Base-by-base conservation (phyloP, 2,797 vertebrate species). In the Cuniculus paca region DNA sequence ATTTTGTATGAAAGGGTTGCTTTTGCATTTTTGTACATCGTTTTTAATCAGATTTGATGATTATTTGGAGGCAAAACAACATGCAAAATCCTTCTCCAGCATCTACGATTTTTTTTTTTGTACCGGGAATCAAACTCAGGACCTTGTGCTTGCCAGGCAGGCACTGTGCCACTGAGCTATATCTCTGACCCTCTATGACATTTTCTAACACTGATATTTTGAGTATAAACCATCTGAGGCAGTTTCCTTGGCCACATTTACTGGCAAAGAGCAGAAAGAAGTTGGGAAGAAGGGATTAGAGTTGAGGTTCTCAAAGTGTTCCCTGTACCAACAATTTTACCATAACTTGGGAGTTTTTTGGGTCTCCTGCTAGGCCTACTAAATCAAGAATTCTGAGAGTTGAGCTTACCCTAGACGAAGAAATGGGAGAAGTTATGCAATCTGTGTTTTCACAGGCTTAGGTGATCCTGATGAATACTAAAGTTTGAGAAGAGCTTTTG, bases 401-500 rank as follows among this genome's bases (percentile, higher is more conserved):
- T 34, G 68, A 28, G n/a, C 36, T 95, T 58, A 61, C 50, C 13
- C 26, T 52, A 39, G 68, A 54, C 16, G 96, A 92, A 96, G 83
- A 87, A 54, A 77, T 34, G 31, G 88, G 22, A 60, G 70, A 79
- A 81, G 24, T 24, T 75, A 68, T 6, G 11, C 1, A 50, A 42
- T 34, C 50, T 10, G 7, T 22, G 31, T 45, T 75, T 79, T 42
- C 24, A 83, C 17, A 72, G 36, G 65, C 24, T 82, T 86, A 72
- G 65, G 31, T 70, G 14, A 74, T 63, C 81, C 48, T 12, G 39
- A 87, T 13, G 2, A 34, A 28, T 6, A 34, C 28, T 75, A 31
- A 54, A 52, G 13, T 78, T 45, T 82, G 45, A 90, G 45, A 42
- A 45, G 48, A 34, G 11, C 1, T 80, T 87, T 42, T 14, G 85